Conservation (phyloP, 2,888 invertebrate species). For the Isotomurus palustris region DNA sequence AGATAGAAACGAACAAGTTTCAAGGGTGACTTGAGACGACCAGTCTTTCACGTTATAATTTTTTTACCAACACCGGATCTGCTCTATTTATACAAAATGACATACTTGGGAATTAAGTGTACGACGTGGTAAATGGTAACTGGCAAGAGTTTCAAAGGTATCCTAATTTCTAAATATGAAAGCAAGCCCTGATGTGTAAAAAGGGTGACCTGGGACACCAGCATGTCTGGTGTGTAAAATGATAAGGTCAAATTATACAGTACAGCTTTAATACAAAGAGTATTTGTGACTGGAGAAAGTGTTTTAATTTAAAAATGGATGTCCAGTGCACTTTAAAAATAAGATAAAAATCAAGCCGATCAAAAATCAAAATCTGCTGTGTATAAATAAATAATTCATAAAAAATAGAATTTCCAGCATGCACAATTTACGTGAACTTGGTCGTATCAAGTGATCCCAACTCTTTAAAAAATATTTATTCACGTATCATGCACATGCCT, state of each 20-base stretch:
- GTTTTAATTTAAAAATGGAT: neutral
- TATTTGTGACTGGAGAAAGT: neutral
- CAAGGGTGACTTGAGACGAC: constrained; percentile 32
- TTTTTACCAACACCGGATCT: too few species aligned
- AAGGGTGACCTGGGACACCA: constrained; percentile 43
- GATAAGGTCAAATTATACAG: too few species aligned
- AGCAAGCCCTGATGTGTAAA: too few species aligned
- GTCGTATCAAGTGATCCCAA: neutral
- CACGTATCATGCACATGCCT: neutral
- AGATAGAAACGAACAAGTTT: neutral
- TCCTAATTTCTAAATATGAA: too few species aligned
- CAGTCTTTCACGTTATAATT: too few species aligned
- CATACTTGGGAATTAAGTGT: too few species aligned
- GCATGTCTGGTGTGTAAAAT: too few species aligned
- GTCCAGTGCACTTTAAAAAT: neutral
- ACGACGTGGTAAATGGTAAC: too few species aligned
- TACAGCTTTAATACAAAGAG: too few species aligned
- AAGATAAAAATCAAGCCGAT: neutral
- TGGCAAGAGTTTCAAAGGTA: too few species aligned
- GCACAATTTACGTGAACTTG: neutral
- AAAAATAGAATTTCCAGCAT: neutral
- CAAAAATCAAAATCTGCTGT: neutral
- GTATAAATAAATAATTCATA: neutral
- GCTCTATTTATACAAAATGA: too few species aligned
- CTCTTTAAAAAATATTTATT: neutral